These are phyloP conservation scores for Herminia tarsipennalis DNA, from an alignment of 2,888 invertebrate genomes.

Conservation along the genomic window DNA sequence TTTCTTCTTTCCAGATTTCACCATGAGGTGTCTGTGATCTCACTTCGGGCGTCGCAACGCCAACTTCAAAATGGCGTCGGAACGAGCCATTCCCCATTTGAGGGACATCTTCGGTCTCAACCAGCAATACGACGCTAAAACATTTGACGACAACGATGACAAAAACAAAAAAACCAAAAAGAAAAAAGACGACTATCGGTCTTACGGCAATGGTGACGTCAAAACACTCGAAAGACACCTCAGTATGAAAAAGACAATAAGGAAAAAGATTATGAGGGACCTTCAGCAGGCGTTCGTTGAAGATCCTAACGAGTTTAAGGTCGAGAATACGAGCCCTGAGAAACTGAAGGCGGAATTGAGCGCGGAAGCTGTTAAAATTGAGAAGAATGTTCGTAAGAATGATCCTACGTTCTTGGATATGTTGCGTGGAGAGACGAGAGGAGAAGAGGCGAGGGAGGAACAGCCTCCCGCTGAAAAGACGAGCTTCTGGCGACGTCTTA, in stretches of 20 bases:
- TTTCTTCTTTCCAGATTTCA: slow-evolving; percentile 73
- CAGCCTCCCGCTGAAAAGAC: slow-evolving; percentile 85
- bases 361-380: slow-evolving; percentile 88
- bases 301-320: slow-evolving; percentile 90
- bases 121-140: slow-evolving; percentile 81
- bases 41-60: slow-evolving; percentile 43
- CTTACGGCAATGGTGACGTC: slow-evolving; percentile 88
- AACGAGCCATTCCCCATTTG: slow-evolving; percentile 91
- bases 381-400: slow-evolving; percentile 79
- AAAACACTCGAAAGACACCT: slow-evolving; percentile 92
- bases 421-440: slow-evolving; percentile 86
- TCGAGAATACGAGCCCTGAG: slow-evolving; percentile 89
- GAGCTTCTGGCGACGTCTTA: slow-evolving; percentile 89
- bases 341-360: slow-evolving; percentile 89
- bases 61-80: slow-evolving; percentile 88
- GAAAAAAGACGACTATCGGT: slow-evolving; percentile 89
- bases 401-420: slow-evolving; percentile 89
- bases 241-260: slow-evolving; percentile 94
- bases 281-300: slow-evolving; percentile 91
- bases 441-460: slow-evolving; percentile 75
- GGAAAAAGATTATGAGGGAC: slow-evolving; percentile 94
- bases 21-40: slow-evolving; percentile 76
- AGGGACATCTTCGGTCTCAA: slow-evolving; percentile 90
- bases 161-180: slow-evolving; percentile 86
- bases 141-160: slow-evolving; percentile 78